A percentile compares a stretch with the other conserved stretches of the same genome.
These are phyloP conservation scores for Cryptus armator DNA, from an alignment of 2,888 invertebrate species.

Conservation along the genomic window DNA sequence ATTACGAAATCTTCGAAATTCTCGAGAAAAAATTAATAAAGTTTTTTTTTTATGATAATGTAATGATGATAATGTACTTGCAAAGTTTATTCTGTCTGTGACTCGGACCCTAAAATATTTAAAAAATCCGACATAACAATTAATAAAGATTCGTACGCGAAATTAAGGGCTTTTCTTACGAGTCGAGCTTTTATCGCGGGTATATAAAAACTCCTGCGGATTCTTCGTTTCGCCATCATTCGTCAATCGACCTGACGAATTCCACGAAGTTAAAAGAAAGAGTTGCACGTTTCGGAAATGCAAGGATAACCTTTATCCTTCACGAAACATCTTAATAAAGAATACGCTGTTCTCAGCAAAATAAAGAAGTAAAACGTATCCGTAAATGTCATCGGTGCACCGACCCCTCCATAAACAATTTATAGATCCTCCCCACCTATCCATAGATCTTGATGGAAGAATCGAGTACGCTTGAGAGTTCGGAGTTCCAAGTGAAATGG, in stretches of 20 bases:
- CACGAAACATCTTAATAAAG: not conserved
- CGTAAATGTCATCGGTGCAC: not conserved
- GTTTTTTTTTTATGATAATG: no score
- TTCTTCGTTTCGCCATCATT: no score
- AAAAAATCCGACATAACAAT: no score
- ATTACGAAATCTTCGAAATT: slow-evolving; percentile 4
- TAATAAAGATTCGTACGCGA: no score
- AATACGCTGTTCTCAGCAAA: not conserved
- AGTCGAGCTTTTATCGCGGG: no score
- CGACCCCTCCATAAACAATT: not conserved
- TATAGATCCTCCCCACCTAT: not conserved
- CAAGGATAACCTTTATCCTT: not conserved
- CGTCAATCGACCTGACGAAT: no score
- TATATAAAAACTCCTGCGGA: no score
- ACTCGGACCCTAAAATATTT: no score
- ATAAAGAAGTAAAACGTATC: not conserved
- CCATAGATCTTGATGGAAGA: slow-evolving; percentile 1
- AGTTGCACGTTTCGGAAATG: not conserved
- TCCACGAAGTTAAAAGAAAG: no score
- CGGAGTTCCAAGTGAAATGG: not conserved
- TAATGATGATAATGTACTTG: no score
- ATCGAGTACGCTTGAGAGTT: not conserved
- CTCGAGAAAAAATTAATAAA: not conserved
- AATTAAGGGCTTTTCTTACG: no score
- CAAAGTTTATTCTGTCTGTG: no score